Evolutionary conservation across 2,888 invertebrate genomes (phyloP), one percentile per base, ranked within the genome.

Genomic region (Harpagoxenus sublaevis): DNA sequence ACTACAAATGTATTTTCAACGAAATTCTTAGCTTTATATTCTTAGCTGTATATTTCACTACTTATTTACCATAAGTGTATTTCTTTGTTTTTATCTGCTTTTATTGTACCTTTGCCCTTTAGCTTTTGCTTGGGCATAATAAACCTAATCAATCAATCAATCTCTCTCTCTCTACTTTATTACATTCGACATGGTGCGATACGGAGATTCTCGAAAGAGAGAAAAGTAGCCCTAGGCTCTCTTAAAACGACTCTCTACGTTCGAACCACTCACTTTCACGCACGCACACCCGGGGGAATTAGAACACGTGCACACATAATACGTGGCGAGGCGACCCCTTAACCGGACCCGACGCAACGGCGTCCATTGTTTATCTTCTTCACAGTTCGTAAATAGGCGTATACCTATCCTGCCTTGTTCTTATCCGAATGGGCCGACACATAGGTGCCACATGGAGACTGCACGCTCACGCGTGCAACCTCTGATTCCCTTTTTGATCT

Each of bases 331-430:
- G 66, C 74, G 66, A 84, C 84, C 86, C 88, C 85, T 87, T 89
- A 89, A 88, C 84, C 31, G 60, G 77, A 57, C 83, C 63, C 71
- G 82, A 10, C 23, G 23, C 23, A 23, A 23, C 79, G 84, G 28
- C 84, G 78, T 87, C 87, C 83, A 90, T 90, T 90, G 90, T 90
- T 90, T 89, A 88, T 91, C 87, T 87, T 77, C 86, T 85, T 75
- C 79, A 31, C n/a, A 65, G 87, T 87, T 85, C 85, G 42, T 74
- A 90, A 90, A 90, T 90, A 90, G 89, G 70, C 62, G 84, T 70
- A 23, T 39, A 63, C 63, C 23, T 84, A 63, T 62, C 23, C 82
- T 57, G 81, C 42, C 84, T 83, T 65, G 66, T 87, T 89, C 86
- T 85, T 83, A 82, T 82, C 65, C 66, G 62, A 77, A 70, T 45